Base-by-base conservation (phyloP, 2,797 vertebrate genomes). In the Jordanella pulchra region DNA sequence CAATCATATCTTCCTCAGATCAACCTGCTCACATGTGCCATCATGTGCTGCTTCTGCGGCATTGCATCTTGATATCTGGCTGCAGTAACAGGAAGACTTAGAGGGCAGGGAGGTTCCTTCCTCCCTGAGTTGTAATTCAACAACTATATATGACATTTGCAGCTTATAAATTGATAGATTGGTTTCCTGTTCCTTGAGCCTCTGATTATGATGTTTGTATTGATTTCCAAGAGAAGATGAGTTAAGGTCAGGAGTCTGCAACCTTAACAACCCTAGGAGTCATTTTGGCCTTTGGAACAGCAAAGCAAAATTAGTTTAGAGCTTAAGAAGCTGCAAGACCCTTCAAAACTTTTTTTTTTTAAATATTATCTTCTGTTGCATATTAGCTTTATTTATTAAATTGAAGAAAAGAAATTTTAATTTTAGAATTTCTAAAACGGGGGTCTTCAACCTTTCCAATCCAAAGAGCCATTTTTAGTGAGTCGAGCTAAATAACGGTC, bases 11-110 rank as follows among this genome's bases (percentile, higher is more conserved):
- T 7, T 32, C 65, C 23, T 25, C 58, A 67, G 18, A 61, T 42
- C 75, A 68, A 75, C 27, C 73, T 72, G 81, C 87, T 89, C 85
- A 84, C 72, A 55, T 78, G 82, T 78, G 85, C 87, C 90, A 89
- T 81, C 90, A 47, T 89, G 91, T 91, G 91, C 80, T 42, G 65
- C 45, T 32, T 5, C 28, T 47, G 67, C 71, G 64, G 73, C 82
- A 85, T 76, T 86, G 66, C 91, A 92, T 21, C 71, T 68, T 45
- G 48, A 35, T 21, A 3, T 3, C 14, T 66, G 30, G 65, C 28
- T 13, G 0, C 23, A 11, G n/a, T 64, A 54, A 27, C 48, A 27
- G 51, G 27, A 15, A 17, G 30, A 1, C 17, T n/a, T 12, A 3
- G 1, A 72, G 47, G 69, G 1, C 54, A 14, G 14, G 1, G 4